Conservation (phyloP, 2,113 vertebrate genomes). For the Propithecus coquereli region DNA sequence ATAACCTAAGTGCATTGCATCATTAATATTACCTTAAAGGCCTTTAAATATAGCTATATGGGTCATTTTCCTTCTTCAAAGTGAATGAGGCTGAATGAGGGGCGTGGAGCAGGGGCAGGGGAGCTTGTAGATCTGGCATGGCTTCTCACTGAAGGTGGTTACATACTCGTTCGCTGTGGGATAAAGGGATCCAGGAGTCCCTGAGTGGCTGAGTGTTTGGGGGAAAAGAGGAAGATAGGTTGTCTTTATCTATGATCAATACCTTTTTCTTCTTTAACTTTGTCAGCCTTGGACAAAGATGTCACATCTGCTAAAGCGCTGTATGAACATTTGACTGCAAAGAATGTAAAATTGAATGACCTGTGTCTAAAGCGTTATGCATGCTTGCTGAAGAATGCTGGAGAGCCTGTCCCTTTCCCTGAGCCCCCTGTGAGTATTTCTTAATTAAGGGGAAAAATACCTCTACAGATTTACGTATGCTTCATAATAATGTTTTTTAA, state of each 20-base stretch:
- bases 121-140: neutral
- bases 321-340: slow-evolving; percentile 82
- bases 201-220: neutral
- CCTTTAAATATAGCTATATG: neutral
- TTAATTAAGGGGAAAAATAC: slow-evolving; percentile 68
- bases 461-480: slow-evolving; percentile 51
- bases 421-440: slow-evolving; percentile 93
- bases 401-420: slow-evolving; percentile 88
- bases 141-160: neutral
- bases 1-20: neutral
- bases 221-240: neutral
- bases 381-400: slow-evolving; percentile 84
- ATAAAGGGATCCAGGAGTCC: neutral
- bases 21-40: neutral
- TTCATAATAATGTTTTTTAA: neutral
- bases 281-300: slow-evolving; percentile 86
- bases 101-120: neutral
- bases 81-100: neutral
- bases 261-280: neutral
- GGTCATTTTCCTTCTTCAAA: neutral
- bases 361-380: slow-evolving; percentile 91
- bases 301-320: slow-evolving; percentile 86
- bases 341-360: slow-evolving; percentile 82
- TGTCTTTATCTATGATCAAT: neutral
- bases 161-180: neutral